These are phyloP conservation scores for Phaonia tiefii DNA, from an alignment of 2,888 invertebrate species.

Conservation along the genomic window DNA sequence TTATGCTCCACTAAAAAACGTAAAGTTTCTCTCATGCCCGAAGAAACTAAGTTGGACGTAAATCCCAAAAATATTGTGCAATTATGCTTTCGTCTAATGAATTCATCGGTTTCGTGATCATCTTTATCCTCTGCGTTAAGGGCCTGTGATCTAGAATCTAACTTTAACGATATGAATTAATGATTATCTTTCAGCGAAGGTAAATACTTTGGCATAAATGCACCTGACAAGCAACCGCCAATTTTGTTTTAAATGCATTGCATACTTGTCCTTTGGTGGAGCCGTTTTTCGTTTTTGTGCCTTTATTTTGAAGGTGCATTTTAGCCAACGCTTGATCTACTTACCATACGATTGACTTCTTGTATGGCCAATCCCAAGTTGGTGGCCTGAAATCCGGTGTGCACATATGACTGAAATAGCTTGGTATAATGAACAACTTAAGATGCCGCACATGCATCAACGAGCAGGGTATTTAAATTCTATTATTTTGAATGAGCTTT, in stretches of 20 bases:
- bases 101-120: slow-evolving; percentile 88
- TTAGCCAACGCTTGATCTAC: slow-evolving; percentile 41
- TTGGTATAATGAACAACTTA: slow-evolving; percentile 92
- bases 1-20: slow-evolving; percentile 92
- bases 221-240: no score
- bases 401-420: slow-evolving; percentile 88
- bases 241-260: no score
- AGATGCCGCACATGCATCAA: no score
- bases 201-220: no score
- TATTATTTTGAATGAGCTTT: no score
- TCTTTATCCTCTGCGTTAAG: slow-evolving; percentile 86
- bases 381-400: slow-evolving; percentile 98
- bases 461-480: no score
- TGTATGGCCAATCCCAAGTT: slow-evolving; percentile 94
- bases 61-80: slow-evolving; percentile 98
- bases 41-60: slow-evolving; percentile 98
- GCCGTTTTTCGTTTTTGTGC: no score
- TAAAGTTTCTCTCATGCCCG: slow-evolving; percentile 95
- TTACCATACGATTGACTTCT: slow-evolving; percentile 95
- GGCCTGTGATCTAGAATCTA: slow-evolving; percentile 86
- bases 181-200: no score
- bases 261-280: no score
- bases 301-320: no score
- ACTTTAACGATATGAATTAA: slow-evolving; percentile 77
- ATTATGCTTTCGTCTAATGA: slow-evolving; percentile 87